Base-by-base conservation (phyloP, 2,888 invertebrate genomes). In the Ormyrus nitidulus region DNA sequence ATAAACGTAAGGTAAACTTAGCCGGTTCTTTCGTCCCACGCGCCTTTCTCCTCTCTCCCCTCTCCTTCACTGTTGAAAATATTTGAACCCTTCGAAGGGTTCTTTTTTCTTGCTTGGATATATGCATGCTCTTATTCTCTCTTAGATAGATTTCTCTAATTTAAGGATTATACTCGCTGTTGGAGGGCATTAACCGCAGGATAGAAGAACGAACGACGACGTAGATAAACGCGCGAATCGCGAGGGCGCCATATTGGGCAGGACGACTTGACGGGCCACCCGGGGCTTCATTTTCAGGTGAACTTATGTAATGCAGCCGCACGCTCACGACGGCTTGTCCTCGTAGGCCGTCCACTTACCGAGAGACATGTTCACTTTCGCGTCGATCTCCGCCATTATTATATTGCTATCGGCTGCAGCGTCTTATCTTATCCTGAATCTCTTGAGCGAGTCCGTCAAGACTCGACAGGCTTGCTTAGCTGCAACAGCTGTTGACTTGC, bases 351-450 rank as follows among this genome's bases (percentile, higher is more conserved):
- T 86, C 87, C 86, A 90, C 90, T 90, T 90, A 90, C 90, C 90
- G 84, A 90, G 90, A 84, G 90, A 90, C 90, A 90, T 90, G 85
- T 90, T 90, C 85, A 90, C 89, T 90, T 90, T 90, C 61, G 89
- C 89, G 84, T 90, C 90, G 85, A 89, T 86, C 84, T 90, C 90
- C 81, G 90, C 87, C 90, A 90, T 90, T 75, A 85, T 88, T 77
- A 66, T 59, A 11, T 13, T 13, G 11, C 19, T 62, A 11, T 75
- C 59, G 49, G 11, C 10, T 13, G 11, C 46, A 44, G 49, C n/a
- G 34, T 54, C 61, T 51, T 51, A 5, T 72, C 6, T 61, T 8
- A 13, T 51, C 13, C 51, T 59, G 34, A 58, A 34, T 56, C n/a
- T 49, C 46, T n/a, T 46, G 34, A 62, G 44, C 11, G 44, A 34